Evolutionary conservation across 2,888 invertebrate genomes (phyloP).

Genomic region (Gymnocheta viridis): DNA sequence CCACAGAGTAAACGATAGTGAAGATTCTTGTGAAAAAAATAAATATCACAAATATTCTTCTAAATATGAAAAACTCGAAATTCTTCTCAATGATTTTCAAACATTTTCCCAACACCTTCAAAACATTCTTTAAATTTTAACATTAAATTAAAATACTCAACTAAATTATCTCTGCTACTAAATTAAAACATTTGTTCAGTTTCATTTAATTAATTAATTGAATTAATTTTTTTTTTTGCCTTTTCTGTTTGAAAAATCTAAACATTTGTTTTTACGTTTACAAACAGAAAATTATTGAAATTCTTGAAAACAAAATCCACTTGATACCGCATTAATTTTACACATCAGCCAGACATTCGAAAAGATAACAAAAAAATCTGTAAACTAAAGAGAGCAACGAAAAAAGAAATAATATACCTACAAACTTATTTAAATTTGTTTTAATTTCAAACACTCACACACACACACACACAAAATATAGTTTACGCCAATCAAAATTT

Average conservation of each 20-base stretch:
- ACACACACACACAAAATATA: conserved; percentile 37
- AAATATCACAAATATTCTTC: no score
- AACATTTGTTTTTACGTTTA: conserved; percentile 51
- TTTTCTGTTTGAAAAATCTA: neutral
- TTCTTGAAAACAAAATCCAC: conserved; percentile 58
- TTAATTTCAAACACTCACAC: conserved; percentile 4
- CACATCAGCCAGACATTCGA: conserved; percentile 59
- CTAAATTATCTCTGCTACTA: neutral
- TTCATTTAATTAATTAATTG: conserved; percentile 50
- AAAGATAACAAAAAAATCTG: conserved; percentile 24
- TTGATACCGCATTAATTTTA: conserved; percentile 63
- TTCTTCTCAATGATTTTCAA: neutral
- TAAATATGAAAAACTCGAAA: no score
- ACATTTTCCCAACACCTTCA: neutral
- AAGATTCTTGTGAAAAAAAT: no score
- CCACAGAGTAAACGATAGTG: no score
- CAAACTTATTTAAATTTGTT: conserved; percentile 11
- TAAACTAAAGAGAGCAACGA: neutral
- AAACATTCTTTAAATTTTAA: conserved; percentile 7
- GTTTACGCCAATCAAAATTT: conserved; percentile 67
- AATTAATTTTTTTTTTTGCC: conserved; percentile 4
- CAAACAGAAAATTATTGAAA: conserved; percentile 52
- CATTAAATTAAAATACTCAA: conserved; percentile 9
- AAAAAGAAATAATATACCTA: neutral
- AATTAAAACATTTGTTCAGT: conserved; percentile 44